Evolutionary conservation across 2,888 invertebrate genomes (phyloP).

Genomic region (Lepidocyrtoides sp.): DNA sequence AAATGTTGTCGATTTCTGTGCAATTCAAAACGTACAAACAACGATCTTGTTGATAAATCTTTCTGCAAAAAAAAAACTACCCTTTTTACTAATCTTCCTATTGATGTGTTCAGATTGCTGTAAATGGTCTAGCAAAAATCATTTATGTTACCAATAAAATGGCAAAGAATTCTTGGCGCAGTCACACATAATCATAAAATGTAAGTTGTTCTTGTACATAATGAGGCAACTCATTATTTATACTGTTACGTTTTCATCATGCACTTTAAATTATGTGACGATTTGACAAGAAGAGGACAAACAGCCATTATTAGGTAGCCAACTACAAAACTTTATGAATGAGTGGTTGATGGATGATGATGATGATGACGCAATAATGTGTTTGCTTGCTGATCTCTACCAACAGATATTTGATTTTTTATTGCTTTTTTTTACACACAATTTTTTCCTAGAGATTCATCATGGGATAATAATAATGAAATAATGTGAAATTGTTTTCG

Average conservation of each 20-base stretch:
- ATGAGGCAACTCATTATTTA: neutral
- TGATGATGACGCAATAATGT: neutral
- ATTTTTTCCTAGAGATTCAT: slow-evolving; percentile 2
- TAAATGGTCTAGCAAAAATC: slow-evolving; percentile 6
- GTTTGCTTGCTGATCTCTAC: slow-evolving; percentile 3
- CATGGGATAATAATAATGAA: slow-evolving; percentile 53
- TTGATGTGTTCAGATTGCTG: neutral
- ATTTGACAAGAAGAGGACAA: slow-evolving; percentile 13
- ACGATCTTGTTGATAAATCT: slow-evolving; percentile 1
- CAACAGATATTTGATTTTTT: slow-evolving; percentile 28
- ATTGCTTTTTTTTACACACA: too few relatives aligned
- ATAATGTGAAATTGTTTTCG: slow-evolving; percentile 39
- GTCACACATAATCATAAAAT: neutral
- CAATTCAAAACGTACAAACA: neutral
- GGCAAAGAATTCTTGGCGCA: neutral
- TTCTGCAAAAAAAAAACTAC: slow-evolving; percentile 13
- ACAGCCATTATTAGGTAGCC: neutral
- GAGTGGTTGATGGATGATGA: neutral
- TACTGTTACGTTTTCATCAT: slow-evolving; percentile 25
- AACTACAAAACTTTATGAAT: neutral
- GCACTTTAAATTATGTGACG: slow-evolving; percentile 14
- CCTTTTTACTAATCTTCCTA: neutral
- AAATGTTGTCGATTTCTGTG: slow-evolving; percentile 53
- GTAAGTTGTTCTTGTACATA: neutral
- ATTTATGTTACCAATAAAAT: slow-evolving; percentile 1